phyloP scores from a whole-genome alignment of 1,140 invertebrate genomes.

The Bactericera cockerelli region DNA sequence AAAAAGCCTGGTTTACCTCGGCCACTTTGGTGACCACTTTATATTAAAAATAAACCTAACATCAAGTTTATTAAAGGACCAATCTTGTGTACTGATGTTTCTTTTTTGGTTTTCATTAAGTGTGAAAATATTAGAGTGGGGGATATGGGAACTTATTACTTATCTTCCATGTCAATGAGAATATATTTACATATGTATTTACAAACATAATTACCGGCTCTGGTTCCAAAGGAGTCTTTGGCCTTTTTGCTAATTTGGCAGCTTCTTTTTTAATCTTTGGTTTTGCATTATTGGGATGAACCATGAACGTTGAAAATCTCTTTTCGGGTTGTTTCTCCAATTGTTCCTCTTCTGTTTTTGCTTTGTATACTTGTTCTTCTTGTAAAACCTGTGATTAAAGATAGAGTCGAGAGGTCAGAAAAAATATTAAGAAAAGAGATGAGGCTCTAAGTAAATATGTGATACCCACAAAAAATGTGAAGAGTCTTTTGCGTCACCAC shows the following conservation, averaged over 20 bases:
- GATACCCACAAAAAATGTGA: too few relatives aligned
- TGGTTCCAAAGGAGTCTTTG: neutral
- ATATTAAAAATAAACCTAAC: too few relatives aligned
- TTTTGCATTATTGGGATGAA: slow-evolving; percentile 20
- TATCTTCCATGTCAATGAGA: too few relatives aligned
- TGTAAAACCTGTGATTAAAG: slow-evolving; percentile 20
- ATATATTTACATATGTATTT: too few relatives aligned
- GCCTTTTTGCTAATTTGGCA: slow-evolving; percentile 14
- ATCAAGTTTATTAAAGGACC: too few relatives aligned
- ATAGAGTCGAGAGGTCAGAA: neutral
- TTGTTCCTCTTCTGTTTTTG: slow-evolving; percentile 23
- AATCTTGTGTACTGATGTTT: too few relatives aligned
- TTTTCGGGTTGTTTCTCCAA: slow-evolving; percentile 23
- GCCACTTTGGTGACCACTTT: too few relatives aligned
- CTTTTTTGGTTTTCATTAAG: too few relatives aligned
- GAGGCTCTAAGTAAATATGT: neutral
- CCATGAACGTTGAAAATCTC: slow-evolving; percentile 25
- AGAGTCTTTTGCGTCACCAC: neutral
- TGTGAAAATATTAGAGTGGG: too few relatives aligned
- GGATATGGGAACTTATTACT: too few relatives aligned
- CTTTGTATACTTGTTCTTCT: slow-evolving; percentile 23
- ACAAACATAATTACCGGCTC: neutral
- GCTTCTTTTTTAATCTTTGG: slow-evolving; percentile 17
- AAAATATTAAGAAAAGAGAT: neutral
- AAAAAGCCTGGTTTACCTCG: too few relatives aligned